Conservation (phyloP, 2,113 vertebrate species). For the Corythaeola cristata region DNA sequence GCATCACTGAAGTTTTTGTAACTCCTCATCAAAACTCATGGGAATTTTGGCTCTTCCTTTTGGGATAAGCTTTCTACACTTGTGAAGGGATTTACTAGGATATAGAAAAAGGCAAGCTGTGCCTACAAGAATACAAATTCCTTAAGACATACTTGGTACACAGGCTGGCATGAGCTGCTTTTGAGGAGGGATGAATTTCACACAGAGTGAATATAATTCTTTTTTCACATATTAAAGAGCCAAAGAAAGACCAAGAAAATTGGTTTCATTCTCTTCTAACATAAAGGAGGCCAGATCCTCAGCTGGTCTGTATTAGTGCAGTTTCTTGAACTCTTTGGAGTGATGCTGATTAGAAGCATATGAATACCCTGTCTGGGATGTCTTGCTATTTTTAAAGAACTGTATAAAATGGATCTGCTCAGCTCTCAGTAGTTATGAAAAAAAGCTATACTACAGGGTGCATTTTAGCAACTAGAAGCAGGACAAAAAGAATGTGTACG, state of each 20-base stretch:
- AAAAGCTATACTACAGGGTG: neutral
- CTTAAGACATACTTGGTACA: neutral
- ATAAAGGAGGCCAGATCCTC: neutral
- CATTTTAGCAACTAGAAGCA: neutral
- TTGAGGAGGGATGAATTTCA: neutral
- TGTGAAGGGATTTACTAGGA: neutral
- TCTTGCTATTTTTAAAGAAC: neutral
- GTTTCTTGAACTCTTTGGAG: slow-evolving; percentile 33
- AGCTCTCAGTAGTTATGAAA: neutral
- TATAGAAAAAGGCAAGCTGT: neutral
- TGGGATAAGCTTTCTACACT: neutral
- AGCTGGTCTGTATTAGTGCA: slow-evolving; percentile 37
- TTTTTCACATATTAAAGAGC: neutral
- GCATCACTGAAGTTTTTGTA: neutral
- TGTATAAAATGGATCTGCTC: neutral
- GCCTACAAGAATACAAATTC: neutral
- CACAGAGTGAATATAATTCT: neutral
- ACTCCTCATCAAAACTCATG: neutral
- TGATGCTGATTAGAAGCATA: slow-evolving; percentile 35
- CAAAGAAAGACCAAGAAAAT: slow-evolving; percentile 11
- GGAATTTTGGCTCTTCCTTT: neutral
- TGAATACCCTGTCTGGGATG: slow-evolving; percentile 22
- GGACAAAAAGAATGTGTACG: neutral
- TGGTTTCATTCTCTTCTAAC: neutral
- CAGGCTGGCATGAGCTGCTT: neutral